phyloP scores from a whole-genome alignment of 2,113 vertebrate genomes.

The Butorides virescens region DNA sequence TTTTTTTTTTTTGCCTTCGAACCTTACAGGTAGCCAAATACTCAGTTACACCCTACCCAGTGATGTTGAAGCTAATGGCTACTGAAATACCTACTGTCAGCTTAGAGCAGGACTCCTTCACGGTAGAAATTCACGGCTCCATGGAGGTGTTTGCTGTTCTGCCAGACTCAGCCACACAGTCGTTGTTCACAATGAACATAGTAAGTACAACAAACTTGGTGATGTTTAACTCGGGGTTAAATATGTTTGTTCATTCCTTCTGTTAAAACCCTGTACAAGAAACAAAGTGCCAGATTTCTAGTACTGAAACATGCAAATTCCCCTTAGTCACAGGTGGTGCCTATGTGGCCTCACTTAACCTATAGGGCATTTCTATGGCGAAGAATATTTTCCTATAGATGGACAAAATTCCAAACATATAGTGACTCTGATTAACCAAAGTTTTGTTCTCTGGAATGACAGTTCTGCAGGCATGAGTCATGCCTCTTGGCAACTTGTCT shows the following conservation, averaged over 20 bases:
- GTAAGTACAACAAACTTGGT: constrained; percentile 53
- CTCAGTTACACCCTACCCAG: constrained; percentile 62
- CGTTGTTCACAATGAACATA: constrained; percentile 67
- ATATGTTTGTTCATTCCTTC: background rate
- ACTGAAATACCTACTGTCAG: constrained; percentile 51
- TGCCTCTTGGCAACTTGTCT: background rate
- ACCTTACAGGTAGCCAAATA: constrained; percentile 57
- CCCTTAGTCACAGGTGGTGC: background rate
- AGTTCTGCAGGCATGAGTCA: background rate
- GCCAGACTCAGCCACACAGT: constrained; percentile 37
- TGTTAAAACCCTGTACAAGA: background rate
- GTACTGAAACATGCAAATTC: background rate
- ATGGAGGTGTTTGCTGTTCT: constrained; percentile 61
- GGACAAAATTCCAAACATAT: background rate
- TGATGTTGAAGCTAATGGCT: constrained; percentile 64
- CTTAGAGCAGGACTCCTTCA: constrained; percentile 58
- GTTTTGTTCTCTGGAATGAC: background rate
- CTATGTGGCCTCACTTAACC: background rate
- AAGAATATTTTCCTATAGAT: background rate
- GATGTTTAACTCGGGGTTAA: background rate
- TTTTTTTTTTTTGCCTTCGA: background rate
- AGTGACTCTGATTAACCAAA: background rate
- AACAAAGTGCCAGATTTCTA: background rate
- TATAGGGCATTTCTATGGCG: background rate
- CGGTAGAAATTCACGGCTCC: constrained; percentile 37